These are phyloP conservation scores for Criorhina ranunculi DNA, from an alignment of 2,888 invertebrate genomes.

Conservation along the genomic window DNA sequence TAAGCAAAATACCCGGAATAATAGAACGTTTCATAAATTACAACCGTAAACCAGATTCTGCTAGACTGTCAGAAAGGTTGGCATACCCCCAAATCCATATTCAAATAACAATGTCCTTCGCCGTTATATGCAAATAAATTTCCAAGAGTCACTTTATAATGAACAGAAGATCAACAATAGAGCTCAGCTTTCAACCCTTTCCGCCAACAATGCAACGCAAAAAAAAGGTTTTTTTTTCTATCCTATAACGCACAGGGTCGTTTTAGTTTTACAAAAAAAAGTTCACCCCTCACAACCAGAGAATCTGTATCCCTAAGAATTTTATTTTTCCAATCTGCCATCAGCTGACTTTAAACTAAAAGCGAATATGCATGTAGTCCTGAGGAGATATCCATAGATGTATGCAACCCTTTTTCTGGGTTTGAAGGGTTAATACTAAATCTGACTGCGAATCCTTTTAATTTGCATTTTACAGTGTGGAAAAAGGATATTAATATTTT, in stretches of 20 bases:
- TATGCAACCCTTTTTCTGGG: constrained; percentile 81
- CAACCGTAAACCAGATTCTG: constrained; percentile 13
- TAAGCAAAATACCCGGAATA: background rate
- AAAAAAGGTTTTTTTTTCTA: constrained; percentile 21
- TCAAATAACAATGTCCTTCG: constrained; percentile 38
- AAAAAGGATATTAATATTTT: constrained; percentile 76
- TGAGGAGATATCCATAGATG: no score
- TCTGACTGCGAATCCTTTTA: constrained; percentile 79
- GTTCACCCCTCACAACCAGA: constrained; percentile 63
- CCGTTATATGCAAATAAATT: constrained; percentile 68
- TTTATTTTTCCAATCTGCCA: constrained; percentile 41
- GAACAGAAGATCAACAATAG: constrained; percentile 61
- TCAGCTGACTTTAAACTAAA: constrained; percentile 73
- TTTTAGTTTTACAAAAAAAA: constrained; percentile 50
- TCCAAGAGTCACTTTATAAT: constrained; percentile 56
- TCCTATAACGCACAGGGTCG: constrained; percentile 14
- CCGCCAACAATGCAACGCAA: constrained; percentile 10
- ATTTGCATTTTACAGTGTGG: constrained; percentile 81
- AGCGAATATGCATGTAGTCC: constrained; percentile 77
- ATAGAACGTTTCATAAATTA: constrained; percentile 13
- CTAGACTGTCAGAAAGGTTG: constrained; percentile 22
- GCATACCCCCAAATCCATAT: constrained; percentile 24
- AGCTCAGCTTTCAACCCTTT: constrained; percentile 66
- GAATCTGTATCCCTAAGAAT: background rate
- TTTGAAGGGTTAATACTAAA: constrained; percentile 75